A percentile compares a stretch with the other conserved stretches of the same genome.
These are phyloP conservation scores for Pseudococcus jackbeardsleyi DNA, from an alignment of 2,888 invertebrate genomes.

Conservation along the genomic window DNA sequence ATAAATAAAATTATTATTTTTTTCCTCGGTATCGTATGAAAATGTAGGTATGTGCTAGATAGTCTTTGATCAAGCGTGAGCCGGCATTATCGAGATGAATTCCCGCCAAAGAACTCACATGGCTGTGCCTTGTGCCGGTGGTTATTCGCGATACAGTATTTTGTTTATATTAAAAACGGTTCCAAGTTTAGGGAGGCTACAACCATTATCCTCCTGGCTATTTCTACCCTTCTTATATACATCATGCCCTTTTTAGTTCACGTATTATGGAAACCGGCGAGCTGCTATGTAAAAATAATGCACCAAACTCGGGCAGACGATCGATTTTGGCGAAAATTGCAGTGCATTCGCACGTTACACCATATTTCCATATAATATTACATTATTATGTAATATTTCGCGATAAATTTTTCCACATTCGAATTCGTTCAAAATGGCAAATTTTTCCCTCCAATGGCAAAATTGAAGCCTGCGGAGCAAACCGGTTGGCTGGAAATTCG, in stretches of 20 bases:
- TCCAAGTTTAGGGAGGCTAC: not conserved
- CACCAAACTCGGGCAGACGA: not conserved
- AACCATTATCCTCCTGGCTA: not conserved
- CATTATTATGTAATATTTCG: not conserved
- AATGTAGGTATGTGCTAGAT: no score
- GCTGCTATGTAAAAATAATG: not conserved
- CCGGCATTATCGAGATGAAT: not conserved
- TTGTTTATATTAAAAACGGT: conserved; percentile 11
- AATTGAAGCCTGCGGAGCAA: not conserved
- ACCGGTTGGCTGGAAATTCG: conserved; percentile 43
- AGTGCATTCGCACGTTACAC: not conserved
- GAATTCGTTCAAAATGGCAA: not conserved
- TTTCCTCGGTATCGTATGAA: not conserved
- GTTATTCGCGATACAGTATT: not conserved
- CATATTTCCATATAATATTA: not conserved
- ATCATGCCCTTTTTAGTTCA: not conserved
- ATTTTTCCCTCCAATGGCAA: not conserved
- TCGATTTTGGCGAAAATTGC: not conserved
- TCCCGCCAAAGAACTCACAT: not conserved
- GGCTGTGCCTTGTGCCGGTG: not conserved
- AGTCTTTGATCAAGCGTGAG: no score
- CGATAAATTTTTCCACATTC: not conserved
- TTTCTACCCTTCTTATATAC: not conserved
- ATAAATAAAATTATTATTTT: not conserved
- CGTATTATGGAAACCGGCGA: not conserved